Percentiles rank a stretch among this genome's conserved stretches.
Conservation (phyloP, 2,888 invertebrate species). For the Caenorhabditis japonica region DNA sequence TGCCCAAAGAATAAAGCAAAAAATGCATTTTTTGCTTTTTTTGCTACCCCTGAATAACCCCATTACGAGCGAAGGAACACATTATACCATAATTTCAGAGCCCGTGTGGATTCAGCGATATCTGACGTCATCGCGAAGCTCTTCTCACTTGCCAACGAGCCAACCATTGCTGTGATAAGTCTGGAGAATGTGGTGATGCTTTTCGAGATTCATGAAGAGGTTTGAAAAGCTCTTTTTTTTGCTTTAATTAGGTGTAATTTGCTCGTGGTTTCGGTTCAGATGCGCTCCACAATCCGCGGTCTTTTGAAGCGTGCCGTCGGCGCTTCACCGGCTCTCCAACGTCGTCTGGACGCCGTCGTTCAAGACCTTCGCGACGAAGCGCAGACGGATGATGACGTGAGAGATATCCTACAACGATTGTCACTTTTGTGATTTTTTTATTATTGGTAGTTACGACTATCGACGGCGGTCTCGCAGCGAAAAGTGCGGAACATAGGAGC, state of each 20-base stretch:
- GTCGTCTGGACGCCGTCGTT: slow-evolving; percentile 22
- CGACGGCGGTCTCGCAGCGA: too few species aligned
- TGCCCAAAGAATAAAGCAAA: too few species aligned
- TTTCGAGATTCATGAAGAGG: slow-evolving; percentile 48
- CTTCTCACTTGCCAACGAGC: slow-evolving; percentile 37
- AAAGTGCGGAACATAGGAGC: too few species aligned
- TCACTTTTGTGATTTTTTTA: slow-evolving; percentile 27
- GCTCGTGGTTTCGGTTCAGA: too few species aligned
- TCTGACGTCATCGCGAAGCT: slow-evolving; percentile 38
- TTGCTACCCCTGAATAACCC: too few species aligned
- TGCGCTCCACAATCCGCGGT: slow-evolving; percentile 47
- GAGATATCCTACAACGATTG: slow-evolving; percentile 27
- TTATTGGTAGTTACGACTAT: too few species aligned
- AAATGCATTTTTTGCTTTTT: too few species aligned
- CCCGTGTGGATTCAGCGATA: slow-evolving; percentile 22
- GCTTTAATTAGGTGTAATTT: too few species aligned
- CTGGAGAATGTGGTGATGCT: slow-evolving; percentile 38
- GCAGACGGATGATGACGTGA: slow-evolving; percentile 25
- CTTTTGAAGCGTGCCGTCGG: slow-evolving; percentile 43
- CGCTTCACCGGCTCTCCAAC: slow-evolving; percentile 10
- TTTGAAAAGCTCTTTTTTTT: slow-evolving; percentile 11
- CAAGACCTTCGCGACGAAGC: slow-evolving; percentile 31
- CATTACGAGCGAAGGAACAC: too few species aligned
- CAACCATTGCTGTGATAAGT: slow-evolving; percentile 27
- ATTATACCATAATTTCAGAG: slow-evolving; percentile 27